These are phyloP conservation scores for Oxygymnocypris stewartii DNA, from an alignment of 2,113 vertebrate species.

Conservation along the genomic window DNA sequence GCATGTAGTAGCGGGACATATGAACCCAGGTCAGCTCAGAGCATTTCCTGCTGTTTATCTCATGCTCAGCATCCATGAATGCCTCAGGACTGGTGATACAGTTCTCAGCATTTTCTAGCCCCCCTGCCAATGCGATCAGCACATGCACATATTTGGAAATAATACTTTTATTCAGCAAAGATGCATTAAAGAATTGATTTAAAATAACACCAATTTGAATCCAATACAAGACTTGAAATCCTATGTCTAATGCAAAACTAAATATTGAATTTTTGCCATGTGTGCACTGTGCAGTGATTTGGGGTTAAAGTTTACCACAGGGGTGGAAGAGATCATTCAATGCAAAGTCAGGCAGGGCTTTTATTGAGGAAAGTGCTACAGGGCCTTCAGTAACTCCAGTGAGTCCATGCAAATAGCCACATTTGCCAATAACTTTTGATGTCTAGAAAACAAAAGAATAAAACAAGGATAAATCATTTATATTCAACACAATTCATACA, in stretches of 20 bases:
- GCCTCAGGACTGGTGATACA: not conserved
- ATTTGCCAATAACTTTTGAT: slow-evolving; percentile 67
- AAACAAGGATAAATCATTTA: not conserved
- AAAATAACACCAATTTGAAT: not conserved
- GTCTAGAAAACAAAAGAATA: slow-evolving; percentile 26
- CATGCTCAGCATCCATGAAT: slow-evolving; percentile 4
- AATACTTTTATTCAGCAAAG: not conserved
- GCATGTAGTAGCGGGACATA: slow-evolving; percentile 76
- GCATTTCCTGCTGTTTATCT: slow-evolving; percentile 36
- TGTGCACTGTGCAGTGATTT: not conserved
- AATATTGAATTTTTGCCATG: too few relatives aligned
- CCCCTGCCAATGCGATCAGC: slow-evolving; percentile 47
- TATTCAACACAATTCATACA: not conserved
- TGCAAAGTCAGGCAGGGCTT: slow-evolving; percentile 77
- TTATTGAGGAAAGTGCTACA: slow-evolving; percentile 56
- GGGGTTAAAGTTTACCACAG: slow-evolving; percentile 55
- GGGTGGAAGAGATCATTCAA: slow-evolving; percentile 73
- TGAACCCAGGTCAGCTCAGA: slow-evolving; percentile 77
- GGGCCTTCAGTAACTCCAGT: slow-evolving; percentile 58
- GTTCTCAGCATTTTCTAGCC: slow-evolving; percentile 16
- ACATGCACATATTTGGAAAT: not conserved
- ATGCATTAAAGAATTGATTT: not conserved
- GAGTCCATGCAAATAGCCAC: slow-evolving; percentile 70
- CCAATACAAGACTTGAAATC: not conserved
- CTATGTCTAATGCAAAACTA: slow-evolving; percentile 10